Conservation (phyloP, 2,797 vertebrate genomes). For the Tinamus major region DNA sequence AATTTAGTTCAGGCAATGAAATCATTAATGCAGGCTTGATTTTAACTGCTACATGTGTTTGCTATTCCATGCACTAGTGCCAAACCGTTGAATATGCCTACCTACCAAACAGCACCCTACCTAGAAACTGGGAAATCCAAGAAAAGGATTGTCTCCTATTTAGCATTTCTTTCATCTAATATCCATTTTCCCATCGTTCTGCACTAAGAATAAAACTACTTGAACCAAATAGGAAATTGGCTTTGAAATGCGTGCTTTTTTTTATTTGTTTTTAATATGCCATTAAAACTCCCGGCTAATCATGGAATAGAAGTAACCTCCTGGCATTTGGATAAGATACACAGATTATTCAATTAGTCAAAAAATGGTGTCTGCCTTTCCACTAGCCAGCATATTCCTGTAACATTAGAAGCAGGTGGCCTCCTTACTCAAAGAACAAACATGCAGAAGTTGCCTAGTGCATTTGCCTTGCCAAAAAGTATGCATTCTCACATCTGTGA, state of each 20-base stretch:
- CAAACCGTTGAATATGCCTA: background rate
- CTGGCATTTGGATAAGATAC: conserved; percentile 35
- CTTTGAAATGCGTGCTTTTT: background rate
- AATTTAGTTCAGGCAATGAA: conserved; percentile 70
- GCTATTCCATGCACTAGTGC: background rate
- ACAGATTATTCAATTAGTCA: conserved; percentile 60
- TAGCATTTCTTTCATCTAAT: conserved; percentile 1
- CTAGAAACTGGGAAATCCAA: background rate
- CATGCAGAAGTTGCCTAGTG: conserved; percentile 48
- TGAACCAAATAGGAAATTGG: conserved; percentile 35
- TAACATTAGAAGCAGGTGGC: conserved; percentile 73
- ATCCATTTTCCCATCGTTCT: background rate
- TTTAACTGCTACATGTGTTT: conserved; percentile 57
- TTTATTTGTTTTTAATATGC: background rate
- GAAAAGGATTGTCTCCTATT: background rate
- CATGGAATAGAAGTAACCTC: conserved; percentile 9
- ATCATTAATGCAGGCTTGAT: conserved; percentile 60
- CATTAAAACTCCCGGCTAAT: conserved; percentile 50
- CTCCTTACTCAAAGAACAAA: conserved; percentile 62
- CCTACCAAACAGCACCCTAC: background rate
- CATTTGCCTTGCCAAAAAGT: conserved; percentile 59
- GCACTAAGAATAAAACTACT: background rate
- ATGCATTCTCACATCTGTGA: conserved; percentile 43
- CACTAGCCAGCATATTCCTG: conserved; percentile 60
- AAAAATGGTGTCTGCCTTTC: conserved; percentile 61